Evolutionary conservation across 2,888 invertebrate species (phyloP), one percentile per base, ranked within the genome.

Genomic region (Lamproptera curius): DNA sequence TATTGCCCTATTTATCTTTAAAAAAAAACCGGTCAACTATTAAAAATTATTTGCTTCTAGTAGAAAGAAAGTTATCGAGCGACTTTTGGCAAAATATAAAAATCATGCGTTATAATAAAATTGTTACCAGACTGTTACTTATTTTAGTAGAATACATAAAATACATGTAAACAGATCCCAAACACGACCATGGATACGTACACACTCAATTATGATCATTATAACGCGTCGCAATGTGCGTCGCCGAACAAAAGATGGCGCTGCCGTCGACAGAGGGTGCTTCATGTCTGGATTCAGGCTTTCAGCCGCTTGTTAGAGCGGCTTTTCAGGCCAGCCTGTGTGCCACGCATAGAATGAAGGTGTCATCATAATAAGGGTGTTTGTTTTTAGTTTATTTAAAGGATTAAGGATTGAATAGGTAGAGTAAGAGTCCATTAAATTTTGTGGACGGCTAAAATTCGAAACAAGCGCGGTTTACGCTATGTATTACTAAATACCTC

Each of bases 171-270:
- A n/a, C n/a, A n/a, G n/a, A n/a, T n/a, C n/a, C n/a, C n/a, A n/a
- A n/a, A n/a, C n/a, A n/a, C n/a, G n/a, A n/a, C n/a, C n/a, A n/a
- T n/a, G n/a, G n/a, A n/a, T n/a, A n/a, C n/a, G n/a, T n/a, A n/a
- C 20, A 3, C 20, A 5, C 20, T 20, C 6, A 20, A 20, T 20
- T 20, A 20, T 6, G 20, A 20, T 3, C 20, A 6, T 20, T 20
- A 20, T 9, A 8, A 10, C 28, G n/a, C 43, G 40, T 50, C 50
- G 47, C 35, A 44, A 41, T 26, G 20, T 16, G 34, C 16, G 17
- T 23, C 14, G 4, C 3, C 2, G 13, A 13, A 23, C 17, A 42
- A 28, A 28, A 41, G 46, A 38, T 28, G 38, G 38, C 39, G 23
- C 13, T 41, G 41, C 31, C 11, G 9, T 33, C 13, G 33, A 41